Base-by-base conservation (phyloP, 2,113 vertebrate genomes). In the Galemys pyrenaicus region DNA sequence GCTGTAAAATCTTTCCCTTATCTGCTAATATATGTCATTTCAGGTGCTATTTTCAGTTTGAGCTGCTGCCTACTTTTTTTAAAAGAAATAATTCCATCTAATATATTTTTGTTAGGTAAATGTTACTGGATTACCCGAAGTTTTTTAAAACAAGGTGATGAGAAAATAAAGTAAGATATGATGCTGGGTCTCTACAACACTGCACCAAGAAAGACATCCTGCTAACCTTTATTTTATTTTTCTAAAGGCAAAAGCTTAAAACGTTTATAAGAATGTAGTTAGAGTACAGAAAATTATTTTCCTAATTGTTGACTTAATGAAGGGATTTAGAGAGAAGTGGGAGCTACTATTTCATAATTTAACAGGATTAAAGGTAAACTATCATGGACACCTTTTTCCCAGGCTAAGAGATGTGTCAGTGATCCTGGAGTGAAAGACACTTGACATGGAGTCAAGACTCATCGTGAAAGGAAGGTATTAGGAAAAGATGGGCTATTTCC, bases 291-390 rank as follows among this genome's bases (percentile, higher is more conserved):
- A 92, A 75, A 77, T 46, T 92, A 9, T 70, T 79, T 5, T 89
- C n/a, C 44, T 84, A 92, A 92, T 87, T 77, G 26, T 49, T 77
- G 65, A 22, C 16, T 37, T 91, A 49, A 65, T 49, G 51, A 92
- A 44, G 24, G 12, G 28, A 87, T 71, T 75, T 96, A 41, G 51
- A 81, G 56, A 92, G 39, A 95, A 85, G 78, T 39, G 44, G 92
- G 39, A 73, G 26, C n/a, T 28, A 8, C 3, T 51, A 87, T 79
- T 91, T 67, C 85, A 82, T 91, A 90, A 60, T 94, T 87, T 87
- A 90, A 51, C 77, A 79, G 46, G 24, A 87, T 87, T 80, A 89
- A 73, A 92, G 51, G 39, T 49, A 87, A 87, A 49, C 26, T 71
- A 58, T 93, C 81, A 71, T 67, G 17, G 75, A 44, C 41, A 41